Evolutionary conservation across 1,140 invertebrate species (phyloP), one percentile per base, ranked within the genome.

Genomic region (Lordiphosa stackelbergi): DNA sequence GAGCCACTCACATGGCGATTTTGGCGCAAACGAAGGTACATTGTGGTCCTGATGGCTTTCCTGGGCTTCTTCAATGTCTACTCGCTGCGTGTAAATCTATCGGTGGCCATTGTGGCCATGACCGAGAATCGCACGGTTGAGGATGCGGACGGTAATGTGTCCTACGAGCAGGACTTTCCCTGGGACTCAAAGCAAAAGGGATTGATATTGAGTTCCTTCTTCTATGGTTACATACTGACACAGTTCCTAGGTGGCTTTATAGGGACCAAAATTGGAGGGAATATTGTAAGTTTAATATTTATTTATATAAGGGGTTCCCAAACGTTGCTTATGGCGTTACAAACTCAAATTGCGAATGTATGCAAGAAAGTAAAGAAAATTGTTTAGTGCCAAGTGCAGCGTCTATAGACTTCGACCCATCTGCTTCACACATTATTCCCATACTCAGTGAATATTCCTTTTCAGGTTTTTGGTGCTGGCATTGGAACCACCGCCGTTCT

Each of bases 41-140:
- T 95, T 34, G 91, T 97, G 9, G 93, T 93, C 0, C 73, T 94
- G 0, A 77, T 97, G 61, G 93, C 94, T 0, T 83, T 97, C 86
- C 91, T 97, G 60, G 96, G 96, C 5, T 96, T 97, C 89, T 93
- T 95, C 88, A 94, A 96, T 74, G 91, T 95, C 1, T 97, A 97
- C 88, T 92, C 94, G 11, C 88, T 97, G 56, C 90, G 96, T 22
- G 95, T 95, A 0, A 97, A 97, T 88, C 88, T 98, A 10, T 95
- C 94, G 47, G 93, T 98, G 13, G 95, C 95, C 2, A 94, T 97
- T 59, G 94, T 98, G 12, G 94, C 95, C 19, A 97, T 98, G 94
- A 94, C 93, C 0, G 90, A 92, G 56, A 91, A 91, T 31, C 86
- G 90, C 28, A 89, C 90, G 10, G 88, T 90, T 0, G 86, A 88